These are phyloP conservation scores for Himalopsyche phryganea DNA, from an alignment of 1,140 invertebrate species.

Conservation along the genomic window DNA sequence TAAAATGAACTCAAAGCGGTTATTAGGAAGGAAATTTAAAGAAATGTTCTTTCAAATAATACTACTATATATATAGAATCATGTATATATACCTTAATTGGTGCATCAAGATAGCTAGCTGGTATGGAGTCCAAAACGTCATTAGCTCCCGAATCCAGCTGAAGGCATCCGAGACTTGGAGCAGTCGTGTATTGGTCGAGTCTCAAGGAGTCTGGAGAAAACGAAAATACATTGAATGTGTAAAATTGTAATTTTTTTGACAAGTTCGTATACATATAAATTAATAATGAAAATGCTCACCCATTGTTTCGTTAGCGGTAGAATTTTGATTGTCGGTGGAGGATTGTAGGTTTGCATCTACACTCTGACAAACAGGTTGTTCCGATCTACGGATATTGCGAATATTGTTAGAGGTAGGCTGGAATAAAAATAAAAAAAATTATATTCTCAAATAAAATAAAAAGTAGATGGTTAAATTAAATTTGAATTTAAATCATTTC, in stretches of 20 bases:
- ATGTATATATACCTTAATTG: slow-evolving; percentile 28
- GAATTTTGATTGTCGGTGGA: slow-evolving; percentile 3
- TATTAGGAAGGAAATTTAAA: too few relatives aligned
- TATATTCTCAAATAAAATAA: not conserved
- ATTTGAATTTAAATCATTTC: too few relatives aligned
- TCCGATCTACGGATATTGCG: slow-evolving; percentile 7
- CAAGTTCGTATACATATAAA: too few relatives aligned
- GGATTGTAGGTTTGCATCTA: slow-evolving; percentile 9
- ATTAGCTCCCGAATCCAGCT: slow-evolving; percentile 24
- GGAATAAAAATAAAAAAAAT: not conserved
- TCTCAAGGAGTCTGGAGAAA: slow-evolving; percentile 23
- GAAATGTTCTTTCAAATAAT: too few relatives aligned
- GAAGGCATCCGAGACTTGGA: slow-evolving; percentile 27
- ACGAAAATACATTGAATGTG: not conserved
- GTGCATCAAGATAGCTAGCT: slow-evolving; percentile 28
- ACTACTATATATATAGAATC: too few relatives aligned
- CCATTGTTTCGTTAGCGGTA: slow-evolving; percentile 20
- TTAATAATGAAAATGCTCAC: slow-evolving; percentile 7
- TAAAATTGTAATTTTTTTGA: too few relatives aligned
- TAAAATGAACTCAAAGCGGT: too few relatives aligned
- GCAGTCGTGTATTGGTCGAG: slow-evolving; percentile 17
- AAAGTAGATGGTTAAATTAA: not conserved
- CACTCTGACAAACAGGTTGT: slow-evolving; percentile 5
- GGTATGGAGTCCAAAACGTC: slow-evolving; percentile 28
- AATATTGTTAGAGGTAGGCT: slow-evolving; percentile 24